Conservation (phyloP, 2,797 vertebrate species). For the Brachyrhaphis roseni region DNA sequence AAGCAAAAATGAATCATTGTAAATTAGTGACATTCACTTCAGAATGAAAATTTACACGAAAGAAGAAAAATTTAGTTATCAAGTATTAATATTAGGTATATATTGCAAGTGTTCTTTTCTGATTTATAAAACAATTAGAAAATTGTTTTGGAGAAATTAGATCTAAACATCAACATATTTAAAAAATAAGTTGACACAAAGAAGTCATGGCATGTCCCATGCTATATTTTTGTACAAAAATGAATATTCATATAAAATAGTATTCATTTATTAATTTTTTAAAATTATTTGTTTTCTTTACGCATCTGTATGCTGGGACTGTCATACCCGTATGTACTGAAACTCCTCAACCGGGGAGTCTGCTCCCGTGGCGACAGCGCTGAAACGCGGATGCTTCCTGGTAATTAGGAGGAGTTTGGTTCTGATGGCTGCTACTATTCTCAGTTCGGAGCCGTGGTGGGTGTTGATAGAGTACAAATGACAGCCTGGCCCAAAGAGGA, state of each 20-base stretch:
- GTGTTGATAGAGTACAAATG: constrained; percentile 98
- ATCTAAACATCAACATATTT: not conserved
- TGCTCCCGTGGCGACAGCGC: constrained; percentile 63
- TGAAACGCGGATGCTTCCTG: constrained; percentile 84
- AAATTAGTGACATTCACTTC: not conserved
- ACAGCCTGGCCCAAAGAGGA: constrained; percentile 85
- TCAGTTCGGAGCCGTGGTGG: constrained; percentile 90
- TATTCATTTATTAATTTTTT: not conserved
- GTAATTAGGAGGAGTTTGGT: constrained; percentile 98
- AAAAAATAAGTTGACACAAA: not conserved
- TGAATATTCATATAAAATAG: not conserved
- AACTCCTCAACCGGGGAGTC: constrained; percentile 96
- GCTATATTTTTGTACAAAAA: not conserved
- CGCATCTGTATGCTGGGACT: not conserved
- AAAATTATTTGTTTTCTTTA: not conserved
- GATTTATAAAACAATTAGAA: not conserved
- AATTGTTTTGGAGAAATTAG: not conserved
- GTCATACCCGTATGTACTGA: constrained; percentile 92
- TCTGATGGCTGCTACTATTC: constrained; percentile 93
- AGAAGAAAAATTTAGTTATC: not conserved
- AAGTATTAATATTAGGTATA: not conserved
- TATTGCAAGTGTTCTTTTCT: not conserved
- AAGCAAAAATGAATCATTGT: not conserved
- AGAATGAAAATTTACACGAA: not conserved
- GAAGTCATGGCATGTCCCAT: not conserved